A percentile compares a stretch with the other conserved stretches of the same genome.
phyloP scores from a whole-genome alignment of 23 tunicate species.

The Diplosoma virens region DNA sequence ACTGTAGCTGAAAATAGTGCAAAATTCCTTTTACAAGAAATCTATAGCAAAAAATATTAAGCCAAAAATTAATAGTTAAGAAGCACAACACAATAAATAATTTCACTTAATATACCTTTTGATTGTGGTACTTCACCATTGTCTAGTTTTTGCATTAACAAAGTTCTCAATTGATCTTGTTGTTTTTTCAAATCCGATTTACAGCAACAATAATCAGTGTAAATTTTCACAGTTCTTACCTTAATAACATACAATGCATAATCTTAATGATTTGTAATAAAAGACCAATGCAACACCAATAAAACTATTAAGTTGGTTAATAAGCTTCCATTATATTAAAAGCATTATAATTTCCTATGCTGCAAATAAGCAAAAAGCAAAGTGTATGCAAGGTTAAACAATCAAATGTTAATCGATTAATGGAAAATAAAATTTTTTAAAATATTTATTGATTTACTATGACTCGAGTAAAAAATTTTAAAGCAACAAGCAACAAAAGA shows the following conservation, averaged over 20 bases:
- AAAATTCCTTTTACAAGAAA: too few species aligned
- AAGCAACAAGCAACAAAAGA: too few species aligned
- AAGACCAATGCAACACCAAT: neutral
- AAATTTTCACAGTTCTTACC: constrained; percentile 41
- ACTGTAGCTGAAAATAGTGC: too few species aligned
- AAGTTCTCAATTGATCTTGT: constrained; percentile 34
- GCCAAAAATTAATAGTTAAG: too few species aligned
- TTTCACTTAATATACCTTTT: constrained; percentile 9
- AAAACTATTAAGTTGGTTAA: neutral
- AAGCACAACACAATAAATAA: too few species aligned
- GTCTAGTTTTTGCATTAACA: neutral
- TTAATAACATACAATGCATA: neutral
- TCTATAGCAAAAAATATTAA: too few species aligned
- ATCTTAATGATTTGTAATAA: neutral
- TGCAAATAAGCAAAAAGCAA: neutral
- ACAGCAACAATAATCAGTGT: constrained; percentile 4
- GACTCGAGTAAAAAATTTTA: too few species aligned
- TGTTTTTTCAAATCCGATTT: constrained; percentile 2
- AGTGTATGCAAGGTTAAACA: neutral
- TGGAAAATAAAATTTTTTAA: too few species aligned
- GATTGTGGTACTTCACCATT: neutral
- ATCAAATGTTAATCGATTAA: too few species aligned
- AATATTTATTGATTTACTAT: too few species aligned
- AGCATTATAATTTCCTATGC: neutral
- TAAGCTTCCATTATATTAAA: neutral